Base-by-base conservation (phyloP, 2,797 vertebrate species). In the Helostoma temminkii region DNA sequence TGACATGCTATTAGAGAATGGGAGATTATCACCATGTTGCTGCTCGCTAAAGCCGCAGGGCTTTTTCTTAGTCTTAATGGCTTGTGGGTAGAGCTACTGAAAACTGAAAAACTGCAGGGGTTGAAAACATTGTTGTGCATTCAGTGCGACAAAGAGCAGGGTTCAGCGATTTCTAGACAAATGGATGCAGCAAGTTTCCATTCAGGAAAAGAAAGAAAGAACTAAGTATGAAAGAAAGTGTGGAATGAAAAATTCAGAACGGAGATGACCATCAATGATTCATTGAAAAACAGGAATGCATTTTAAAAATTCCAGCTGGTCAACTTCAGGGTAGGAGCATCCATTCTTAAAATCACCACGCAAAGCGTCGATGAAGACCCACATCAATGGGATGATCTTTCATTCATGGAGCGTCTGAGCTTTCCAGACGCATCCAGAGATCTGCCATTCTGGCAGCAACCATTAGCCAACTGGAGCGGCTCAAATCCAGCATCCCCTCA, bases 181-280 rank as follows among this genome's bases (percentile, higher is more conserved):
- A 78, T 76, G 79, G 78, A 74, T 0, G 18, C 10, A 71, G 71
- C 47, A 0, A n/a, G 37, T 16, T 47, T 48, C 69, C 89, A 90
- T 89, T 89, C 87, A 91, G 78, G 65, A 84, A 79, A 75, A 5
- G 28, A 26, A 15, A 9, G 15, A 71, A 24, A 39, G 55, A 43
- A 41, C 4, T 4, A 36, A 18, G 39, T 9, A 18, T 54, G 60
- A 74, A 68, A 60, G 56, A 49, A 48, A 56, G 68, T 25, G 59
- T 41, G 30, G 62, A 50, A 88, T 86, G 82, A 91, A 89, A 80
- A 81, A 88, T 86, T 86, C 81, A 88, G 42, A 66, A 46, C 66
- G 6, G 55, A 9, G 12, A 42, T 8, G 16, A 4, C 15, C 76
- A 87, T 89, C 70, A 89, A 91, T 86, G 79, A 90, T 91, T 90